Conservation (phyloP, 1,140 invertebrate species). For the Bombus impatiens region DNA sequence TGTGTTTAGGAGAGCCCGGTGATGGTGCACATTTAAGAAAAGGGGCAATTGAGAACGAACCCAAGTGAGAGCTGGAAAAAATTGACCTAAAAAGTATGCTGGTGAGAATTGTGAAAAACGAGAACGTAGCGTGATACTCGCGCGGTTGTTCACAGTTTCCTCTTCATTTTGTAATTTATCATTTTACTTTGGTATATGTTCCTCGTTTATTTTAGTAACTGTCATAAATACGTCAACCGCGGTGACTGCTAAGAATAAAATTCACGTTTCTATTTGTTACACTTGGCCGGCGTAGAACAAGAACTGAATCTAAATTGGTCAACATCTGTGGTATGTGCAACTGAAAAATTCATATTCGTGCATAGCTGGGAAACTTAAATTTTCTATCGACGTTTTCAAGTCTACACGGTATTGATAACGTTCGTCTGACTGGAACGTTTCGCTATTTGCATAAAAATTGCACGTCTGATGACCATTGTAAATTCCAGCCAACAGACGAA, state of each 20-base stretch:
- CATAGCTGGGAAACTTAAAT: not conserved
- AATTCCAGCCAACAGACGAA: constrained; percentile 2
- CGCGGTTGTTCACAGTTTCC: no score
- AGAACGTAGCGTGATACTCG: no score
- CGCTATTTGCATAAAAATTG: not conserved
- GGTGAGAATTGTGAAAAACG: not conserved
- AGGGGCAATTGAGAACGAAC: not conserved
- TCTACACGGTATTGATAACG: not conserved
- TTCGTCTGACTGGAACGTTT: not conserved
- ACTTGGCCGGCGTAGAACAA: not conserved
- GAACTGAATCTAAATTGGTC: not conserved
- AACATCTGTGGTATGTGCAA: no score
- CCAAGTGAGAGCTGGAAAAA: not conserved
- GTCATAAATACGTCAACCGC: no score
- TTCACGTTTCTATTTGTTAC: no score
- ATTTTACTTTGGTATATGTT: no score
- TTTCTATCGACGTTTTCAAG: not conserved
- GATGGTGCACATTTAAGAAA: not conserved
- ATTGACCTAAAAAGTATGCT: not conserved
- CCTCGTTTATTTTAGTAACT: no score
- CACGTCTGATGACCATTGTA: not conserved
- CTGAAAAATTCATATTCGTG: not conserved
- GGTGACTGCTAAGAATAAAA: no score
- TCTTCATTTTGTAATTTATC: no score
- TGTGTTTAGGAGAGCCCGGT: not conserved